These are phyloP conservation scores for Acrossocheilus fasciatus DNA, from an alignment of 2,797 vertebrate species.

Conservation along the genomic window DNA sequence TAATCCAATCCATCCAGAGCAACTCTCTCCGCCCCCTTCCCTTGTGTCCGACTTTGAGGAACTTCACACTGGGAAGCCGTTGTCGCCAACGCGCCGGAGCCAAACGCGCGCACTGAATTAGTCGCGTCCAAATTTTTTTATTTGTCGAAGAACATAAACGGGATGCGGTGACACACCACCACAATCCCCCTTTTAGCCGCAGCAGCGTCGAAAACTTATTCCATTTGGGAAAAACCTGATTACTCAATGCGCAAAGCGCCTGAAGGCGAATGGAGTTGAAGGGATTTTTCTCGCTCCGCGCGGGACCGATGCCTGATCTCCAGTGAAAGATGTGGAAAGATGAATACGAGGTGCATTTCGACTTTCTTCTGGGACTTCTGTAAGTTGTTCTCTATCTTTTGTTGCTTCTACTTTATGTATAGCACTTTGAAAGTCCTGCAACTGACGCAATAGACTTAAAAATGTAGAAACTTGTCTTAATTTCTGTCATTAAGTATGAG, in stretches of 20 bases:
- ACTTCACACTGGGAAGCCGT: conserved; percentile 29
- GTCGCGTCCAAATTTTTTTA: conserved; percentile 8
- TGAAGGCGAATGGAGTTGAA: conserved; percentile 51
- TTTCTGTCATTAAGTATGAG: not conserved
- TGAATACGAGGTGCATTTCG: conserved; percentile 83
- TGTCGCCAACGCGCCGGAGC: not conserved
- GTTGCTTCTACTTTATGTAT: not conserved
- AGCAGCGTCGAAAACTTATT: not conserved
- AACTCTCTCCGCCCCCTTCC: conserved; percentile 58
- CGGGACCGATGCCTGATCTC: conserved; percentile 61
- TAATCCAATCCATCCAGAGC: conserved; percentile 35
- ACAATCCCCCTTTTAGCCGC: not conserved
- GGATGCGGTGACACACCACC: not conserved
- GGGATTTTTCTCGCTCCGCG: conserved; percentile 35
- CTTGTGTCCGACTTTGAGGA: conserved; percentile 39
- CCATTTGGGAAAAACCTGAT: conserved; percentile 32
- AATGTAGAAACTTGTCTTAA: not conserved
- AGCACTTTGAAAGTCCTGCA: not conserved
- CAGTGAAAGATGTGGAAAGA: conserved; percentile 81
- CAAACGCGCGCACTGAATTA: not conserved
- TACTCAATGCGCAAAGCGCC: conserved; percentile 29
- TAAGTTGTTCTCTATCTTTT: conserved; percentile 69
- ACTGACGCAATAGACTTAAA: not conserved
- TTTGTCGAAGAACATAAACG: conserved; percentile 2
- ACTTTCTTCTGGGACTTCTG: conserved; percentile 83